A percentile compares a stretch with the other conserved stretches of the same genome.
These are phyloP conservation scores for Holothuria scabra DNA, from an alignment of 53 echinoderm and acorn worm genomes.

Conservation along the genomic window DNA sequence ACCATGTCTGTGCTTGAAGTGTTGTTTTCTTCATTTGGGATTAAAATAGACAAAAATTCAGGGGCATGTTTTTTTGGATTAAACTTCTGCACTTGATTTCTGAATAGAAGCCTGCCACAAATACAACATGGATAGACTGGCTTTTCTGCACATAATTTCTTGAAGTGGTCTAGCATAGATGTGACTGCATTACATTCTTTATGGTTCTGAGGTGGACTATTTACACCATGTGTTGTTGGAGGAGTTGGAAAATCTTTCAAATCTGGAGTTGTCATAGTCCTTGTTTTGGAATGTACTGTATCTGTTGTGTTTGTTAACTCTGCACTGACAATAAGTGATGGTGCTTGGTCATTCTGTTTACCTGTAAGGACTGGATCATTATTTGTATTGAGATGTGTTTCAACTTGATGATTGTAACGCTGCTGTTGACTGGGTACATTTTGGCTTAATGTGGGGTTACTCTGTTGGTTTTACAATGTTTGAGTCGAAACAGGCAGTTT, in stretches of 20 bases:
- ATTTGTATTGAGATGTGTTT: neutral
- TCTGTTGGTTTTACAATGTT: no score
- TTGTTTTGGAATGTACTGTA: no score
- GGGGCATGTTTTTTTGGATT: neutral
- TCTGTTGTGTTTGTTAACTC: no score
- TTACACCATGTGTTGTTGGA: neutral
- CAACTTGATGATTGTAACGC: no score
- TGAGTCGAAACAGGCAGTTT: no score
- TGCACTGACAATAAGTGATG: no score
- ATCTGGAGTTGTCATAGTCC: no score
- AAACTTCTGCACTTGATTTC: constrained; percentile 15
- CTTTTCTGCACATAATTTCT: neutral
- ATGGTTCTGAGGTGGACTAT: neutral
- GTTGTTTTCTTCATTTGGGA: neutral
- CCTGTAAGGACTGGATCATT: neutral
- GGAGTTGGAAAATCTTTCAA: no score
- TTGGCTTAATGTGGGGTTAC: no score
- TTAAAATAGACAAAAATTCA: neutral
- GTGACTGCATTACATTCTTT: neutral
- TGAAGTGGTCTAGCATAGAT: neutral
- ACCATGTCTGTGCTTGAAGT: neutral
- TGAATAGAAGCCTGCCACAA: constrained; percentile 19
- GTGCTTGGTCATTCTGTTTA: neutral
- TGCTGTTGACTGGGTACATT: no score
- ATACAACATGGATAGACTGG: constrained; percentile 2